Conservation (phyloP, 1,140 invertebrate species). For the Asobara japonica region DNA sequence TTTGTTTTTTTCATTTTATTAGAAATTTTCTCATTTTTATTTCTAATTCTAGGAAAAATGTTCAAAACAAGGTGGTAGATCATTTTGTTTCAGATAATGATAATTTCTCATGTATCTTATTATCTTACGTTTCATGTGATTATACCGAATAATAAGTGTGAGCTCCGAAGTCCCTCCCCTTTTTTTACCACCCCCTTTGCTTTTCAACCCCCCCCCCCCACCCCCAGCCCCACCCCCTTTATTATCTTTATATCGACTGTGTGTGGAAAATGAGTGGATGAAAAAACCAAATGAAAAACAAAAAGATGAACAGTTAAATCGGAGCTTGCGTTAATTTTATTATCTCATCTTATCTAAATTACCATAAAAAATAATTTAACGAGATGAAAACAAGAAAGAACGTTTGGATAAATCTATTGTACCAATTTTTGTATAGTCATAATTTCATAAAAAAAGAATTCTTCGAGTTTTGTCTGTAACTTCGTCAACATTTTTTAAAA, state of each 20-base stretch:
- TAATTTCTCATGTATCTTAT: background rate
- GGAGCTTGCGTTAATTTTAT: constrained; percentile 2
- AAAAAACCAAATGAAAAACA: background rate
- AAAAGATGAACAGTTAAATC: background rate
- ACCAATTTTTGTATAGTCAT: constrained; percentile 15
- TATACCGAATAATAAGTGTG: constrained; percentile 5
- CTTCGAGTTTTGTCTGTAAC: background rate
- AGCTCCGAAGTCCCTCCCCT: background rate
- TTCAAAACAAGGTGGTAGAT: background rate
- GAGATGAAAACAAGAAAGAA: background rate
- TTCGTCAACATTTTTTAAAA: background rate
- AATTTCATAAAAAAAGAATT: background rate
- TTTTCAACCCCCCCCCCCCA: background rate
- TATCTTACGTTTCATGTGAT: constrained; percentile 4
- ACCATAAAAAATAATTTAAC: background rate
- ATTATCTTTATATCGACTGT: constrained; percentile 32
- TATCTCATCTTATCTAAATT: constrained; percentile 17
- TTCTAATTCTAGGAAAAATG: background rate
- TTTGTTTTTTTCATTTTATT: background rate
- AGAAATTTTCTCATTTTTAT: background rate
- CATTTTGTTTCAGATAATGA: background rate
- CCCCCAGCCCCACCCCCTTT: constrained; percentile 19
- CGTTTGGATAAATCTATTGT: constrained; percentile 13
- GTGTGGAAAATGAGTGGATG: constrained; percentile 16
- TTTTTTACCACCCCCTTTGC: constrained; percentile 9